phyloP scores from a whole-genome alignment of 2,797 vertebrate genomes.

The Sebastes goodei region DNA sequence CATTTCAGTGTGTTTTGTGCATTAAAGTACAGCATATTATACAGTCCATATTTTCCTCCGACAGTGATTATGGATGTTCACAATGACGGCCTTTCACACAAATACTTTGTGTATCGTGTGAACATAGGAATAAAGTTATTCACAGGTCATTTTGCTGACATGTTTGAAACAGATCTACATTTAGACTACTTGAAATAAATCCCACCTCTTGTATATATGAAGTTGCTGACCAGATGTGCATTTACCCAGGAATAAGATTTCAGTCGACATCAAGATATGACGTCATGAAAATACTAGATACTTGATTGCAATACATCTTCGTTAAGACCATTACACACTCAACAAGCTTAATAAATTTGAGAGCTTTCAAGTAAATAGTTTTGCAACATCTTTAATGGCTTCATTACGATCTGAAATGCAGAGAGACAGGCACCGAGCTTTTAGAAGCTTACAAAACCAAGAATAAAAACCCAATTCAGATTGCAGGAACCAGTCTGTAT shows the following conservation, averaged over 20 bases:
- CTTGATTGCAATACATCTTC: neutral
- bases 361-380: neutral
- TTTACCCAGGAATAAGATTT: neutral
- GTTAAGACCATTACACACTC: neutral
- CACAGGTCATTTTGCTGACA: neutral
- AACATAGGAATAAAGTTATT: neutral
- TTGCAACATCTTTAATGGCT: slow-evolving; percentile 36
- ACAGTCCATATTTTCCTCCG: neutral
- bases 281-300: neutral
- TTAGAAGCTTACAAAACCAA: neutral
- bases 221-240: neutral
- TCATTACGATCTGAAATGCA: slow-evolving; percentile 9
- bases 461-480: slow-evolving; percentile 36
- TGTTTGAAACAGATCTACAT: neutral
- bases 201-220: neutral
- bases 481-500: neutral
- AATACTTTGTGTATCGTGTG: neutral
- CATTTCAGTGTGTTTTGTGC: neutral
- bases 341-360: neutral
- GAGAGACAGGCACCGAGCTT: neutral
- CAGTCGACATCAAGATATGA: neutral
- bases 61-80: neutral
- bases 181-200: neutral
- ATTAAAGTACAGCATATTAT: neutral
- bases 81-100: neutral